phyloP scores from a whole-genome alignment of 2,797 vertebrate species.

The Sebastolobus altivelis region DNA sequence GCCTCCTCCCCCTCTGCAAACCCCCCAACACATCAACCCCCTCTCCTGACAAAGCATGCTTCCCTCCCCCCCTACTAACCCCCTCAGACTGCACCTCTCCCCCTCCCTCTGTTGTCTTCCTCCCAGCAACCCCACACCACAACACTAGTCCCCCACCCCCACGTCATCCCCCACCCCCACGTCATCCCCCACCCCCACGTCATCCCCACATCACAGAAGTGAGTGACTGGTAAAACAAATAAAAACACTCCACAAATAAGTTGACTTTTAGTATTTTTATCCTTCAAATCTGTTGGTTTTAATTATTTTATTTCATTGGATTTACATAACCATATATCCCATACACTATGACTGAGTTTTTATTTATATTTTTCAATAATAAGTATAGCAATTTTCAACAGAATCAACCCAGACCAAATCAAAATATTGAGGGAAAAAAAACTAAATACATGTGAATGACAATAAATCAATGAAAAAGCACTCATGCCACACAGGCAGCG shows the following conservation, averaged over 20 bases:
- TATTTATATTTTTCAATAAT: neutral
- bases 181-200: neutral
- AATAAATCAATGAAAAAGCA: neutral
- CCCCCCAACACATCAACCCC: conserved; percentile 37
- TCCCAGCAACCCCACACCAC: neutral
- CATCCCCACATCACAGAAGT: neutral
- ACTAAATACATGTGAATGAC: neutral
- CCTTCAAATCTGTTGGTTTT: neutral
- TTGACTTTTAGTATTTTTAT: neutral
- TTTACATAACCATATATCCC: neutral
- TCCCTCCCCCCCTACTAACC: conserved; percentile 1
- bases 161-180: neutral
- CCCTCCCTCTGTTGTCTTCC: conserved; percentile 25
- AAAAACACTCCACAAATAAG: neutral
- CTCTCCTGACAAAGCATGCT: conserved; percentile 57
- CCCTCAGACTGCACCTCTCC: conserved; percentile 3
- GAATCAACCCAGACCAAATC: neutral
- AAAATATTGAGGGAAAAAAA: neutral
- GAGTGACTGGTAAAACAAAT: neutral
- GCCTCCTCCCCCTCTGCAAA: conserved; percentile 23
- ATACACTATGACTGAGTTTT: neutral
- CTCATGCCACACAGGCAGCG: too few species aligned
- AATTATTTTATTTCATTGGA: neutral
- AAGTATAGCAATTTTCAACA: neutral
- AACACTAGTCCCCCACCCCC: conserved; percentile 4